Base-by-base conservation (phyloP, 2,888 invertebrate genomes). In the Dimorphilus gyrociliatus region DNA sequence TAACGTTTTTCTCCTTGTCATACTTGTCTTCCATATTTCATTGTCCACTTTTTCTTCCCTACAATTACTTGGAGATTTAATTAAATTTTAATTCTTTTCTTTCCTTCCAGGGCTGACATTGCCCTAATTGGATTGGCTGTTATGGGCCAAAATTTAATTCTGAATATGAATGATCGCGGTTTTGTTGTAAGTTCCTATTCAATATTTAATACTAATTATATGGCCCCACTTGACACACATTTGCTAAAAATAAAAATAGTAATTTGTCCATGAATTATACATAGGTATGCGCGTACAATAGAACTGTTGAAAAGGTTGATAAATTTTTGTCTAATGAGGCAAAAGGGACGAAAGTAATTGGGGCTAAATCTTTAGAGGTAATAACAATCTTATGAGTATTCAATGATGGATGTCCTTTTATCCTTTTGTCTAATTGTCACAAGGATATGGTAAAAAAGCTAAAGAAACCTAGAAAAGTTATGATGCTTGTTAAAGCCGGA, bases 121-220 rank as follows among this genome's bases (percentile, higher is more conserved):
- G 97, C 88, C 42, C 73, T 97, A 13, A 92, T 97, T 55, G 97
- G 97, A 18, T 67, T 97, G 66, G 97, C 97, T 38, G 97, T 97
- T 2, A 97, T 99, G 97, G 97, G 97, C 21, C 97, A 99, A 66
- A 97, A 97, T 66, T 69, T 99, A 29, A 88, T 97, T 44, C 69
- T 97, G 28, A 97, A 97, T 61, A 97, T 97, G 90, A 84, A 94
- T 55, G 92, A 92, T 51, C 84, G 94, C 64, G 92, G 90, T n/a
- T 97, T 85, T 67, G 76, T 80, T 24, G 94, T 94, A 16, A 84
- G 85, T 50, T n/a, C 5, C 7, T 15, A 18, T 19, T 16, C n/a
- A n/a, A n/a, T n/a, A n/a, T n/a, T n/a, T n/a, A n/a, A n/a, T n/a
- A n/a, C n/a, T n/a, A n/a, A n/a, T n/a, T n/a, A n/a, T n/a, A n/a